Conservation (phyloP, 2,113 vertebrate species). For the Danio rerio region DNA sequence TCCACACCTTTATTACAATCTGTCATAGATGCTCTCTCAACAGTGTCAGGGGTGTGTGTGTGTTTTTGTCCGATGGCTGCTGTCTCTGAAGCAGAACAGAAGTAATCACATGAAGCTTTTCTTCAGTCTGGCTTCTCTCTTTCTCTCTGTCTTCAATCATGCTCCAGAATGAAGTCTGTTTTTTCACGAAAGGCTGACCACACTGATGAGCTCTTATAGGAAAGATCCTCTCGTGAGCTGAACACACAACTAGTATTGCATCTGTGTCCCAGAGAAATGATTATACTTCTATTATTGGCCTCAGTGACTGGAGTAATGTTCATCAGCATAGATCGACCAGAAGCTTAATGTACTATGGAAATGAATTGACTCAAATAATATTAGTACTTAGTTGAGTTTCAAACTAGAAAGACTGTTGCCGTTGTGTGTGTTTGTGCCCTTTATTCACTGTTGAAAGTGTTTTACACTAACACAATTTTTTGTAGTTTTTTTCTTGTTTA, state of each 20-base stretch:
- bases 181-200: slow-evolving; percentile 57
- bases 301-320: not conserved
- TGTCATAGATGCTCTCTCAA: slow-evolving; percentile 10
- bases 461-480: not conserved
- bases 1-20: not conserved
- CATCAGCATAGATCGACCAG: not conserved
- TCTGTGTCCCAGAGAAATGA: not conserved
- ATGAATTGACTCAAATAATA: not conserved
- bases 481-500: no score
- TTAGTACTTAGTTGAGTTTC: not conserved
- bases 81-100: slow-evolving; percentile 32
- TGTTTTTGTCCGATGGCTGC: slow-evolving; percentile 4
- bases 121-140: slow-evolving; percentile 17
- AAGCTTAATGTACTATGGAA: not conserved
- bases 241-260: not conserved
- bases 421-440: slow-evolving; percentile 1
- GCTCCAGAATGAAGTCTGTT: slow-evolving; percentile 48
- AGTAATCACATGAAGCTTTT: slow-evolving; percentile 42
- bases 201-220: slow-evolving; percentile 54
- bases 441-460: not conserved
- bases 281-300: slow-evolving; percentile 10
- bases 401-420: not conserved
- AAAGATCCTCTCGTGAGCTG: slow-evolving; percentile 19
- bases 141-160: slow-evolving; percentile 43
- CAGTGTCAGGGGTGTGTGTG: not conserved